Percentiles rank a stretch among this genome's conserved stretches.
Conservation (phyloP, 2,888 invertebrate genomes). For the Petrolisthes cinctipes region DNA sequence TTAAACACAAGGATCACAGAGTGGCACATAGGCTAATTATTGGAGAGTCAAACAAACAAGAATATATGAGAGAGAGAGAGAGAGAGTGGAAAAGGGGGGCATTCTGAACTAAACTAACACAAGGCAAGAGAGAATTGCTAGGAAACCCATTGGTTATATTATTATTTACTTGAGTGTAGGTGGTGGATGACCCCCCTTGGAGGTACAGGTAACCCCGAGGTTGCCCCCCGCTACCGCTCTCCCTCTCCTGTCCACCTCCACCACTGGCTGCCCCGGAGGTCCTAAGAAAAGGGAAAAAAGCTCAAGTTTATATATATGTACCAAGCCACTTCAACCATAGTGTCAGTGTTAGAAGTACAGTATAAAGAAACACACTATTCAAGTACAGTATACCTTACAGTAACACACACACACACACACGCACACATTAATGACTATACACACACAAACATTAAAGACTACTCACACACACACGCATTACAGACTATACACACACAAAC, state of each 20-base stretch:
- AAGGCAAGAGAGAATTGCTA: too few relatives aligned
- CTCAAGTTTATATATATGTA: too few relatives aligned
- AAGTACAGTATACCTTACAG: neutral
- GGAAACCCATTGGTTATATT: too few relatives aligned
- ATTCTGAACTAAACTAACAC: too few relatives aligned
- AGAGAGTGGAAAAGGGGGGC: too few relatives aligned
- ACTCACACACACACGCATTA: neutral
- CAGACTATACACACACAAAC: neutral
- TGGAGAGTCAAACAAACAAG: too few relatives aligned
- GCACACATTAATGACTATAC: neutral
- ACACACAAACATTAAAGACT: neutral
- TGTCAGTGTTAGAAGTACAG: too few relatives aligned
- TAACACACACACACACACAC: neutral
- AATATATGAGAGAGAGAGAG: too few relatives aligned
- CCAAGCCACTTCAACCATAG: too few relatives aligned
- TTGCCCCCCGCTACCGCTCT: conserved; percentile 34
- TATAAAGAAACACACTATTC: too few relatives aligned
- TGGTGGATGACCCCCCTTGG: conserved; percentile 45
- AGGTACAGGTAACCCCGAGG: conserved; percentile 37
- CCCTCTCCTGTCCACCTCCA: conserved; percentile 29
- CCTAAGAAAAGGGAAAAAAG: neutral
- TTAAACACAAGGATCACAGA: too few relatives aligned
- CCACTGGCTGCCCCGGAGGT: conserved; percentile 32
- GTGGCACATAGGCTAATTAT: too few relatives aligned
- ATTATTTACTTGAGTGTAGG: conserved; percentile 32